These are phyloP conservation scores for Acanthiza pusilla DNA, from an alignment of 2,797 vertebrate species.

Conservation along the genomic window DNA sequence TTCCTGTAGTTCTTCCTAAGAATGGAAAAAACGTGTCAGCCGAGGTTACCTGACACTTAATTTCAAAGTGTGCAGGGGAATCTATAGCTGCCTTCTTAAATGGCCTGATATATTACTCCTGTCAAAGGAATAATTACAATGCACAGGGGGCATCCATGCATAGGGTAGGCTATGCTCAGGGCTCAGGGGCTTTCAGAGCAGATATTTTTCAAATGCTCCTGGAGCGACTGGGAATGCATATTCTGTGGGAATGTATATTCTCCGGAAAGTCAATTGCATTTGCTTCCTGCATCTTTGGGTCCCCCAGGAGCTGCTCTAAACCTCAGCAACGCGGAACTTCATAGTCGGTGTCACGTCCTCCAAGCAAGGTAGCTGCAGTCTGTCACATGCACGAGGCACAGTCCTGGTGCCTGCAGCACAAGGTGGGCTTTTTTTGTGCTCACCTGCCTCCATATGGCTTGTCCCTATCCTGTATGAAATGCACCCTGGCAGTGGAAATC, in stretches of 20 bases:
- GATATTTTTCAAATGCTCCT: neutral
- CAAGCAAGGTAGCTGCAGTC: neutral
- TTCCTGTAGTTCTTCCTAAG: neutral
- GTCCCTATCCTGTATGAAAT: neutral
- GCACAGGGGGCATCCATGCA: neutral
- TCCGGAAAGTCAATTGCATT: neutral
- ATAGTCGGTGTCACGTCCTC: neutral
- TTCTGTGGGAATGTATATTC: neutral
- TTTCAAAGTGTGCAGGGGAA: neutral
- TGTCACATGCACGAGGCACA: rapidly evolving
- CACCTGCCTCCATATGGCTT: neutral
- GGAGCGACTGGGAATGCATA: neutral
- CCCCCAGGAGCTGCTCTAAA: neutral
- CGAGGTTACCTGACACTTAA: neutral
- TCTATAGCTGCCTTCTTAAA: neutral
- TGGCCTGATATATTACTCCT: neutral
- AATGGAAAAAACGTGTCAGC: constrained; percentile 12
- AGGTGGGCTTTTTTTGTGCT: neutral
- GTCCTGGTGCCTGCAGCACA: neutral
- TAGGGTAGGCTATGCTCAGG: neutral
- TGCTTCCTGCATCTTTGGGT: neutral
- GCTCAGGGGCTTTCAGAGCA: neutral
- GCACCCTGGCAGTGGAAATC: neutral
- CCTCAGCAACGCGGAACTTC: neutral
- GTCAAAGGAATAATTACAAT: neutral